Conservation (phyloP, 2,113 vertebrate species). For the Nesoenas mayeri region DNA sequence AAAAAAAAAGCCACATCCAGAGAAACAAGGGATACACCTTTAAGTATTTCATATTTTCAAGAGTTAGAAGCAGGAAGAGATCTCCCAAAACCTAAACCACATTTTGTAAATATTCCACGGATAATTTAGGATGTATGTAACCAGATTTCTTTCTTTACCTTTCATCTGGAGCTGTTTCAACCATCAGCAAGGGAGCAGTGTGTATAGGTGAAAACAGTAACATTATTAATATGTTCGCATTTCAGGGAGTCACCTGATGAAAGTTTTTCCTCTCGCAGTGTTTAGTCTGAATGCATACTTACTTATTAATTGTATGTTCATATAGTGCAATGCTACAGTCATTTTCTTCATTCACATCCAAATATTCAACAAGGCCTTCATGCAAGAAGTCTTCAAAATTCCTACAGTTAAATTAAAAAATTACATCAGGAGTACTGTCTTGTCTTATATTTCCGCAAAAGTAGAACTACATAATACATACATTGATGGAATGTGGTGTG, state of each 20-base stretch:
- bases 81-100: neutral
- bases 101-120: neutral
- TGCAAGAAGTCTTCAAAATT: slow-evolving; percentile 98
- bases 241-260: neutral
- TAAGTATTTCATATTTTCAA: neutral
- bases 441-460: neutral
- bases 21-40: neutral
- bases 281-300: slow-evolving; percentile 57
- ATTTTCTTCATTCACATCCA: slow-evolving; percentile 99
- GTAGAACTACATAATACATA: neutral
- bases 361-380: slow-evolving; percentile 95
- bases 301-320: slow-evolving; percentile 93
- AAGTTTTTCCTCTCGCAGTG: neutral
- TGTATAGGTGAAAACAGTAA: neutral
- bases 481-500: neutral
- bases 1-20: neutral
- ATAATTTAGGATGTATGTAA: neutral
- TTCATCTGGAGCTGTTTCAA: neutral
- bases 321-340: slow-evolving; percentile 96
- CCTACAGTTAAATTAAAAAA: slow-evolving; percentile 70
- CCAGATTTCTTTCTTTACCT: neutral
- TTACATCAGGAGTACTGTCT: neutral
- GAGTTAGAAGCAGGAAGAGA: neutral
- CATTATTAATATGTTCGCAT: neutral
- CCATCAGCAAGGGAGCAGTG: neutral